phyloP scores from a whole-genome alignment of 2,113 vertebrate species.

The Mixornis gularis region DNA sequence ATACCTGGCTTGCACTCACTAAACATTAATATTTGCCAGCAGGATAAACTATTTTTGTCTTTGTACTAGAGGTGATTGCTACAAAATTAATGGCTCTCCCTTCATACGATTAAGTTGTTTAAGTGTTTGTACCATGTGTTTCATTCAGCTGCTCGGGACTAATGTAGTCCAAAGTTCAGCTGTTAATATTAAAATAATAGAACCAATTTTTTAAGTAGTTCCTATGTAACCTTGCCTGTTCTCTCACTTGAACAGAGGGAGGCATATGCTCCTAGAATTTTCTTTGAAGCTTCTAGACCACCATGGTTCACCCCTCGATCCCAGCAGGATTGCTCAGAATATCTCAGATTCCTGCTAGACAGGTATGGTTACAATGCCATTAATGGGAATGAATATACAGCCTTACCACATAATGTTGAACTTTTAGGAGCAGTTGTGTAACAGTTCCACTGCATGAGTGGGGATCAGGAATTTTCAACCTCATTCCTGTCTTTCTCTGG shows the following conservation, averaged over 20 bases:
- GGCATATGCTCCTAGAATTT: constrained; percentile 89
- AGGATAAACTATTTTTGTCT: not conserved
- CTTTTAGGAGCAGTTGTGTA: not conserved
- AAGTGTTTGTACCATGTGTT: not conserved
- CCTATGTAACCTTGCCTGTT: not conserved
- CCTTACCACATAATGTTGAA: not conserved
- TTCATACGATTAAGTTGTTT: not conserved
- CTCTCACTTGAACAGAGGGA: constrained; percentile 77
- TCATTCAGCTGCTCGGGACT: not conserved
- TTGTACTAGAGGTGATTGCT: not conserved
- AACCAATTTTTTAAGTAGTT: not conserved
- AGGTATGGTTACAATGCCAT: constrained; percentile 72
- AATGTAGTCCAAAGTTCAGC: not conserved
- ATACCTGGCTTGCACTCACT: not conserved
- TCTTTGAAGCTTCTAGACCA: constrained; percentile 92
- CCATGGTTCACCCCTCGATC: constrained; percentile 93
- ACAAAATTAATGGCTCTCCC: not conserved
- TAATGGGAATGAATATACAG: not conserved
- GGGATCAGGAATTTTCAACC: not conserved
- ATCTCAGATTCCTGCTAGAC: constrained; percentile 94
- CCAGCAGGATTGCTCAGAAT: constrained; percentile 97
- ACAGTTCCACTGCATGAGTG: not conserved
- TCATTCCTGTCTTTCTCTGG: not conserved
- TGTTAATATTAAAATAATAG: not conserved
- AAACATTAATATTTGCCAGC: not conserved